Base-by-base conservation (phyloP, 2,797 vertebrate genomes). In the Bovichtus diacanthus region DNA sequence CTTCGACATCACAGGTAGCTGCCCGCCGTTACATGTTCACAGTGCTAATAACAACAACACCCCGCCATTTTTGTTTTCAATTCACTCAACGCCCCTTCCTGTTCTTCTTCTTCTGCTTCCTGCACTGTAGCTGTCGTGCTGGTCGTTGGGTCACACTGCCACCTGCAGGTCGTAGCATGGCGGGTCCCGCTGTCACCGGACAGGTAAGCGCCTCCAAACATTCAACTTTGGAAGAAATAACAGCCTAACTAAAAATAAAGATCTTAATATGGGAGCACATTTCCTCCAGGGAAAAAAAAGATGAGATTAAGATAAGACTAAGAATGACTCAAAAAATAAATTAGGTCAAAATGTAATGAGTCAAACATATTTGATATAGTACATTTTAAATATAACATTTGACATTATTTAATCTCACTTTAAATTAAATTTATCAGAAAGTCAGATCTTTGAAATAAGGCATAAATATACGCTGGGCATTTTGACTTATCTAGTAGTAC, bases 11-110 rank as follows among this genome's bases (percentile, higher is more conserved):
- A 27, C 19, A 2, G 31, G 9, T 46, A 65, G 9, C 9, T 43
- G 18, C 0, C 0, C 13, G 2, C 4, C 2, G 13, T 55, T 53
- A 41, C 13, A 25, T 53, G 43, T 18, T 4, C 11, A 34, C 0
- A 3, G 8, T 0, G 36, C 6, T 63, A 54, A 13, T 15, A 59
- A 13, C 29, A 59, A 13, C 29, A 6, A 6, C 0, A 29, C 63
- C 74, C 56, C 85, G 82, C 85, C 85, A 84, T 79, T 69, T 78
- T 50, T 88, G 51, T 78, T 83, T 87, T 76, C 41, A 85, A 80
- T 79, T 81, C 47, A 0, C 43, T 44, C 4, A 51, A 63, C 70
- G 56, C 61, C 51, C 54, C 55, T 58, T 66, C 65, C 31, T 13
- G 5, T 18, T 21, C 4, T 29, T 58, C 76, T 72, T 79, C 74